Base-by-base conservation (phyloP, 2,113 vertebrate genomes). In the Nyctibius bracteatus region DNA sequence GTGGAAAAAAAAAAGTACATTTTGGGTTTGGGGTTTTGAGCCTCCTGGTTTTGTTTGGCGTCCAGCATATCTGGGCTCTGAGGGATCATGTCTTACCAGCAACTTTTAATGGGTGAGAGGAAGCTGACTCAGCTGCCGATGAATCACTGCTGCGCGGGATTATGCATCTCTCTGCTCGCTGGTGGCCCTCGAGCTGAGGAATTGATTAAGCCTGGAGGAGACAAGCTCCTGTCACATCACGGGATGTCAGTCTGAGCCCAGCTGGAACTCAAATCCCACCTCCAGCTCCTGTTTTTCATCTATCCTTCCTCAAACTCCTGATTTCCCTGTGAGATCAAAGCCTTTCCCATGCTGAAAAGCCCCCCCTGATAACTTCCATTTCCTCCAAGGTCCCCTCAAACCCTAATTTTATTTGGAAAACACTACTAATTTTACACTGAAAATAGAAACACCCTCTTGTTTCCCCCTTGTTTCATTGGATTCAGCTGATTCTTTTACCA, bases 131-230 rank as follows among this genome's bases (percentile, higher is more conserved):
- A 95, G 93, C 37, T 0, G 0, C 33, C 6, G 52, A 47, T 95
- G 95, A 97, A 72, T 96, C 91, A 95, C 73, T 20, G 68, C 81
- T 47, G 81, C 91, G 92, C 73, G 57, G 30, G 73, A 85, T 96
- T 59, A 35, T 2, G 0, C 2, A 0, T 16, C 72, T 75, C 81
- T 11, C 57, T 43, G 46, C 65, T 51, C 21, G 49, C 66, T 86
- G 62, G 39, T 94, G 82, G 66, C 86, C 86, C 79, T 92, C 39
- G 6, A 88, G 74, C 52, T 17, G 65, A 82, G 91, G 15, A 63
- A 51, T 22, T 4, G 3, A 47, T 27, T n/a, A 79, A 81, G 6
- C 43, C 43, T 4, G 2, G 51, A 74, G 3, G 15, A 90, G n/a
- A 58, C 28, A 31, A 86, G 23, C 61, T 82, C 57, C 52, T 80